These are phyloP conservation scores for Drosophila melanogaster DNA, from an alignment of 1,140 invertebrate species.

Conservation along the genomic window Release_6_plus_ISO1_MT NT_033777.3:5196001-5196500, in stretches of 20 bases:
- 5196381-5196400: conserved; percentile 63
- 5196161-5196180: no score
- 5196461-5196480: conserved; percentile 17
- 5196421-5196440: background rate
- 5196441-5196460: conserved; percentile 14
- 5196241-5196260: background rate
- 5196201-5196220: no score
- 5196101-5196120: no score
- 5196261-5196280: conserved; percentile 1
- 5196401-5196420: conserved; percentile 46
- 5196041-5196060: background rate
- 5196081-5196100: no score
- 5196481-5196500: conserved; percentile 26
- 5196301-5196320: conserved; percentile 17
- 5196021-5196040: background rate
- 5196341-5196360: conserved; percentile 37
- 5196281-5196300: conserved; percentile 32
- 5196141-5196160: no score
- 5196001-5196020: background rate
- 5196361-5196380: conserved; percentile 68
- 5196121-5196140: no score
- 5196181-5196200: no score
- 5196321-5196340: background rate
- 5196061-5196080: no score
- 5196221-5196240: background rate